Conservation (phyloP, 2,888 invertebrate genomes). For the Amiota mariae region DNA sequence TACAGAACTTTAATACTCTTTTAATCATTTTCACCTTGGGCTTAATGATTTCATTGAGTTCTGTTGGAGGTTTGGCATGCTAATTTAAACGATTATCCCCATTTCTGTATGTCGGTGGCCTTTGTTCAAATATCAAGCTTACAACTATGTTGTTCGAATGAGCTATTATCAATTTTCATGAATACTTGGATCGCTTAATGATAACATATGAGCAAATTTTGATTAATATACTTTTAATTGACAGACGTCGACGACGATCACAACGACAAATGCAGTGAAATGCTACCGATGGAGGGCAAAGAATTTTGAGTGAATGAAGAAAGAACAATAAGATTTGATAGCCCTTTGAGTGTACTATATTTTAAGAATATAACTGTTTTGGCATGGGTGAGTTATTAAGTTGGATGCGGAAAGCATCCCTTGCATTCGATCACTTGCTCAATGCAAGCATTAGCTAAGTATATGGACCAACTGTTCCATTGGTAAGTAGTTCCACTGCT, state of each 20-base stretch:
- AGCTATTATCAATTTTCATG: neutral
- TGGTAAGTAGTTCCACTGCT: neutral
- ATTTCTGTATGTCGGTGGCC: neutral
- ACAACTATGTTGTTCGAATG: conserved; percentile 19
- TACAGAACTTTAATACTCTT: conserved; percentile 51
- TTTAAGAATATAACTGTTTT: conserved; percentile 40
- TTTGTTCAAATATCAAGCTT: neutral
- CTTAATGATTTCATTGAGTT: conserved; percentile 14
- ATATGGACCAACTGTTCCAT: conserved; percentile 23
- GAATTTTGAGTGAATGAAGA: conserved; percentile 13
- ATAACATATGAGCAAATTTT: conserved; percentile 48
- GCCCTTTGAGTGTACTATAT: conserved; percentile 8
- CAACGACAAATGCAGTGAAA: conserved; percentile 13
- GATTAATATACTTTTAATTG: conserved; percentile 61
- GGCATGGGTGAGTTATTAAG: conserved; percentile 29
- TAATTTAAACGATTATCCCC: conserved; percentile 34
- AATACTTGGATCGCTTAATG: neutral
- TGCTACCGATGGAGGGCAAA: conserved; percentile 41
- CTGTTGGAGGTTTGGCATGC: conserved; percentile 32
- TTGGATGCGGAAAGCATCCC: conserved; percentile 3
- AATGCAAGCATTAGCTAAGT: neutral
- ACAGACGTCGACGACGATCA: conserved; percentile 18
- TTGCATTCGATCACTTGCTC: neutral
- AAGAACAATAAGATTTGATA: conserved; percentile 41
- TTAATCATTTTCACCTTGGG: conserved; percentile 56